Evolutionary conservation across 2,888 invertebrate species (phyloP).

Genomic region (Lasius platythorax): DNA sequence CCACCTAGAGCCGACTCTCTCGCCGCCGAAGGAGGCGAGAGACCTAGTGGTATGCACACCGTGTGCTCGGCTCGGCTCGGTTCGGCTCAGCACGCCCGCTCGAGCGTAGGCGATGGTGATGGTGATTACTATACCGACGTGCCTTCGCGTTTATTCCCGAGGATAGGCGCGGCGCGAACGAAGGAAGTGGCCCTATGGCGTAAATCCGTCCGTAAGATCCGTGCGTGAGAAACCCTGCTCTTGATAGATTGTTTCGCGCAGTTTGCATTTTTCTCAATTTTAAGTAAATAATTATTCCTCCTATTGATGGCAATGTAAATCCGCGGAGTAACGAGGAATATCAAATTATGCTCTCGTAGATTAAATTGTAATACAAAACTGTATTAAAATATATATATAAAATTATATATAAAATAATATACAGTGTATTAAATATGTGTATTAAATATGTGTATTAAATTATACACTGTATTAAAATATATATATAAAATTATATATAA

Average conservation of each 20-base stretch:
- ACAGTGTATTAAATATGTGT: too few relatives aligned
- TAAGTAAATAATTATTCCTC: neutral
- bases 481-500: too few relatives aligned
- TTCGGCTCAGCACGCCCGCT: slow-evolving; percentile 32
- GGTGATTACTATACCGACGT: slow-evolving; percentile 44
- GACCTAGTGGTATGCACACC: slow-evolving; percentile 55
- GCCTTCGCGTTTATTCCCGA: slow-evolving; percentile 39
- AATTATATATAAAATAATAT: too few relatives aligned
- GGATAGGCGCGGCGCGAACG: slow-evolving; percentile 1
- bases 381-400: too few relatives aligned
- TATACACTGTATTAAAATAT: too few relatives aligned
- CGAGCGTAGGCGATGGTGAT: slow-evolving; percentile 50
- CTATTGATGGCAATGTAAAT: neutral
- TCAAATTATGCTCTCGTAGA: neutral
- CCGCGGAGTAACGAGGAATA: neutral
- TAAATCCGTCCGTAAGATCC: slow-evolving; percentile 55
- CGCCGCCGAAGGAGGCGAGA: slow-evolving; percentile 33
- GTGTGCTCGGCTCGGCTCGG: slow-evolving; percentile 53
- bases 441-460: too few relatives aligned
- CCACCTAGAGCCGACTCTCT: slow-evolving; percentile 77
- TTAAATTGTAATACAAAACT: too few relatives aligned
- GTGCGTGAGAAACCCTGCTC: slow-evolving; percentile 72
- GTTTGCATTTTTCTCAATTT: neutral
- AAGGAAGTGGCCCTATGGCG: slow-evolving; percentile 34
- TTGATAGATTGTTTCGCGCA: slow-evolving; percentile 44